phyloP scores from a whole-genome alignment of 2,113 vertebrate species.

The Trinectes maculatus region DNA sequence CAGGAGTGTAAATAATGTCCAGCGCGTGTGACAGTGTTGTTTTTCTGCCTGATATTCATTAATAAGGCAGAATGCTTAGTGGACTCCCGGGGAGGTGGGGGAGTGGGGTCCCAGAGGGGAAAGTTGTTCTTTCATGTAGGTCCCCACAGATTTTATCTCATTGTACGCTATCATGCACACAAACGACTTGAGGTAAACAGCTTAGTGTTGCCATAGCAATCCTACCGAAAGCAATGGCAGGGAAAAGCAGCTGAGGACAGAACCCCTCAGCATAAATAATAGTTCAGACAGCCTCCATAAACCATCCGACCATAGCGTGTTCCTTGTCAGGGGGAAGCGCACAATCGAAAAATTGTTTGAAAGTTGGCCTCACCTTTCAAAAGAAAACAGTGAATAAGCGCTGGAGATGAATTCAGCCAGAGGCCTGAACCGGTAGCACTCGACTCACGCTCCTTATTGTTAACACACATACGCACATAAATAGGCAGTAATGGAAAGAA shows the following conservation, averaged over 20 bases:
- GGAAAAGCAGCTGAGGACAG: slow-evolving; percentile 67
- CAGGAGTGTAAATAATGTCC: slow-evolving; percentile 73
- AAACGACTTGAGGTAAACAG: slow-evolving; percentile 84
- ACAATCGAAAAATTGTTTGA: slow-evolving; percentile 52
- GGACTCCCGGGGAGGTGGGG: slow-evolving; percentile 69
- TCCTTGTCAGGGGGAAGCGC: slow-evolving; percentile 48
- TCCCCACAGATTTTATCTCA: slow-evolving; percentile 82
- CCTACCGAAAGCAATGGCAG: slow-evolving; percentile 74
- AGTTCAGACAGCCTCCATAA: slow-evolving; percentile 65
- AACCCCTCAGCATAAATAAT: slow-evolving; percentile 69
- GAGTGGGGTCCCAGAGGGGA: slow-evolving; percentile 73
- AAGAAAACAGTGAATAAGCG: slow-evolving; percentile 40
- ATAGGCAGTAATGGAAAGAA: slow-evolving; percentile 80
- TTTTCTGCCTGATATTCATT: slow-evolving; percentile 82
- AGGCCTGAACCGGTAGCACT: slow-evolving; percentile 31
- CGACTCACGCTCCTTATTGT: slow-evolving; percentile 46
- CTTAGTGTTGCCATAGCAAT: slow-evolving; percentile 83
- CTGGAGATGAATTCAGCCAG: slow-evolving; percentile 42
- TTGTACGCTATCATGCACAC: slow-evolving; percentile 82
- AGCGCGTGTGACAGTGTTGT: slow-evolving; percentile 77
- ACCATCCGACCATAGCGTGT: slow-evolving; percentile 46
- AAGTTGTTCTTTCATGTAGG: slow-evolving; percentile 82
- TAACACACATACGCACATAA: slow-evolving; percentile 73
- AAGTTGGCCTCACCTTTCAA: slow-evolving; percentile 33
- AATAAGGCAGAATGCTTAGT: slow-evolving; percentile 78